phyloP scores from a whole-genome alignment of 23 tunicate species.

The Styela clava region DNA sequence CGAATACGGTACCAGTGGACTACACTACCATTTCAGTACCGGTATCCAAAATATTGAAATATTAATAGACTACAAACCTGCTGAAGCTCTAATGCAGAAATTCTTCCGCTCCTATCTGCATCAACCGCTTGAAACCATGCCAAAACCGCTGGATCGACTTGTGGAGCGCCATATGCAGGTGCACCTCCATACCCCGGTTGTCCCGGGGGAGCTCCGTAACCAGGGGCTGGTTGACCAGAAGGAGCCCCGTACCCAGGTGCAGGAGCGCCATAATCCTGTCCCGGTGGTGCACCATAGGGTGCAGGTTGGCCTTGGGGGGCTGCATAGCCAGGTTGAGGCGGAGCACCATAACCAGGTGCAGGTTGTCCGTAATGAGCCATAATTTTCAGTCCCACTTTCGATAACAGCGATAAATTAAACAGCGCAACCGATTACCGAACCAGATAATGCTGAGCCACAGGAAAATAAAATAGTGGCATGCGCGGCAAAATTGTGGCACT shows the following conservation, averaged over 20 bases:
- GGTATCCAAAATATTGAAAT: too few relatives aligned
- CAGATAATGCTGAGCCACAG: too few relatives aligned
- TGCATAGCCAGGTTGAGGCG: not conserved
- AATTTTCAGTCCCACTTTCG: too few relatives aligned
- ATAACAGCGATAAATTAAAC: too few relatives aligned
- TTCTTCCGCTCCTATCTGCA: slow-evolving; percentile 68
- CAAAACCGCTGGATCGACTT: slow-evolving; percentile 57
- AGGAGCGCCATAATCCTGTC: not conserved
- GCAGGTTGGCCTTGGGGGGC: too few relatives aligned
- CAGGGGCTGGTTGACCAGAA: slow-evolving; percentile 9
- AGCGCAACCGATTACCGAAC: too few relatives aligned
- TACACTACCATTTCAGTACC: too few relatives aligned
- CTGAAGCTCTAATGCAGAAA: slow-evolving; percentile 71
- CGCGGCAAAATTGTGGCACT: too few relatives aligned
- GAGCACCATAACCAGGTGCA: not conserved
- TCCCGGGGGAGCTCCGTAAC: slow-evolving; percentile 10
- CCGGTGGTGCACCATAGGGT: not conserved
- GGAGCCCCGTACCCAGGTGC: slow-evolving; percentile 5
- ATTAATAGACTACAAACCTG: slow-evolving; percentile 18
- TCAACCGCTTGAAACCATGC: slow-evolving; percentile 92
- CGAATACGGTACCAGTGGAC: too few relatives aligned
- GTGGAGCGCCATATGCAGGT: slow-evolving; percentile 59
- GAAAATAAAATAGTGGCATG: too few relatives aligned
- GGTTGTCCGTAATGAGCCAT: slow-evolving; percentile 9
- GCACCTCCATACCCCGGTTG: slow-evolving; percentile 2